These are phyloP conservation scores for Chondrilla cf. caribensis DNA, from an alignment of 37 sponge, comb jelly and placozoan genomes.

Conservation along the genomic window DNA sequence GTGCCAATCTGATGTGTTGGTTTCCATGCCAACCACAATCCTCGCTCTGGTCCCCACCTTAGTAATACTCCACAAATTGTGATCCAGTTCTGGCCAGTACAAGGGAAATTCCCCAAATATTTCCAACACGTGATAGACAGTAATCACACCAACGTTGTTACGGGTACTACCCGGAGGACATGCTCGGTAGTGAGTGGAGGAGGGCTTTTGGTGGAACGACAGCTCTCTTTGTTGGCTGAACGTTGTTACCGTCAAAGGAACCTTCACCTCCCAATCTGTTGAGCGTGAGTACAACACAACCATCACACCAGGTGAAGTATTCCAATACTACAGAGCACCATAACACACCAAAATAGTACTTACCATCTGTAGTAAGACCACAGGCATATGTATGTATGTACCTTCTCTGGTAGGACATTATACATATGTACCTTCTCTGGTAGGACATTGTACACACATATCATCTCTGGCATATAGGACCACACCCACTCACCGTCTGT, in stretches of 20 bases:
- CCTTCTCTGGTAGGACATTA: too few species aligned
- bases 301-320: too few species aligned
- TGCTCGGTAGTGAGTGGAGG: neutral
- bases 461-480: too few species aligned
- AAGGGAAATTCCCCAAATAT: neutral
- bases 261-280: neutral
- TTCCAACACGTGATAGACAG: slow-evolving; percentile 4
- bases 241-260: neutral
- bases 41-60: neutral
- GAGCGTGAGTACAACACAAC: neutral
- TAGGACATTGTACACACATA: too few species aligned
- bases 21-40: neutral
- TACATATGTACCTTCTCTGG: too few species aligned
- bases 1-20: too few species aligned
- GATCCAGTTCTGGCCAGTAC: neutral
- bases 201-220: neutral
- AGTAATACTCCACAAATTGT: neutral
- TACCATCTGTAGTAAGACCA: too few species aligned
- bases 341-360: too few species aligned
- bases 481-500: neutral
- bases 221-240: neutral
- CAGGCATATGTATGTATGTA: too few species aligned
- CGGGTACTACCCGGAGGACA: neutral
- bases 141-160: neutral
- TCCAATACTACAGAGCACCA: too few species aligned